Evolutionary conservation across 2,113 vertebrate genomes (phyloP).

Genomic region (Strix aluco): DNA sequence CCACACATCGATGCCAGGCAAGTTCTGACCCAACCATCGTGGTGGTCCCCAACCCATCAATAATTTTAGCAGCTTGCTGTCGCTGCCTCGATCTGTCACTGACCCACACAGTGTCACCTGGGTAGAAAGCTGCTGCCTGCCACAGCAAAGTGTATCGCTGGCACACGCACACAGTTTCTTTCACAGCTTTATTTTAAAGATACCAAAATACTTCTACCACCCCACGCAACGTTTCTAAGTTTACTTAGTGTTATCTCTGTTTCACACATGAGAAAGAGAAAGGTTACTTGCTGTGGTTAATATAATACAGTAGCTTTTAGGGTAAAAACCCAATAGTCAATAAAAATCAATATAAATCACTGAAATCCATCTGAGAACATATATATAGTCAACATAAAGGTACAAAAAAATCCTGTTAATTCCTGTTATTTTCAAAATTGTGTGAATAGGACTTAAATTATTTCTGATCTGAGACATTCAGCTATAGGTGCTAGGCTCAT

Average conservation of each 20-base stretch:
- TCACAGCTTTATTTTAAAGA: background rate
- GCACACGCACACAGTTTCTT: background rate
- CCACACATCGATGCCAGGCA: background rate
- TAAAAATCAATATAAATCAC: background rate
- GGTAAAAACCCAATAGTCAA: background rate
- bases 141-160: background rate
- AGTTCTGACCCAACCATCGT: background rate
- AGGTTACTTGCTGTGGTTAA: background rate
- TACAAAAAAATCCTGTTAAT: background rate
- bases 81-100: background rate
- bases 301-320: background rate
- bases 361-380: background rate
- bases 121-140: background rate
- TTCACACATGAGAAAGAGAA: background rate
- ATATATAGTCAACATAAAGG: background rate
- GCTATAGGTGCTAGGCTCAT: background rate
- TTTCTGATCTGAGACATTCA: background rate
- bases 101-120: background rate
- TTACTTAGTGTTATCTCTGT: background rate
- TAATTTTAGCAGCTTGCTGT: background rate
- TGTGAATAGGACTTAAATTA: background rate
- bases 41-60: background rate
- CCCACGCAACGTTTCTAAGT: conserved; percentile 26
- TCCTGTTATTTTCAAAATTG: background rate
- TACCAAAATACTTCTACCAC: background rate